Evolutionary conservation across 2,113 vertebrate species (phyloP).

Genomic region (Paramisgurnus dabryanus): DNA sequence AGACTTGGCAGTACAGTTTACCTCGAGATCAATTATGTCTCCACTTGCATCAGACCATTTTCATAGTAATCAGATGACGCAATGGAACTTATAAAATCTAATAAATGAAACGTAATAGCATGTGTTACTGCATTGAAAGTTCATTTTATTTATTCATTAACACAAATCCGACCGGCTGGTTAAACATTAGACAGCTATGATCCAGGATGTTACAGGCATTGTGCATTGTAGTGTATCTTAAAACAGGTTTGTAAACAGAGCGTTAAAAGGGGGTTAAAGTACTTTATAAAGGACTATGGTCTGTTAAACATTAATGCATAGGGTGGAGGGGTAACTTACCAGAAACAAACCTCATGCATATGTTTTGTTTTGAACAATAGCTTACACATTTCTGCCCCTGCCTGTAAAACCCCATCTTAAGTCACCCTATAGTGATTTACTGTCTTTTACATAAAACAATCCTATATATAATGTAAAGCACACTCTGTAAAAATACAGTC

Average conservation of each 20-base stretch:
- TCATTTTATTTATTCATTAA: constrained; percentile 16
- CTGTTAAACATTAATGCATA: constrained; percentile 53
- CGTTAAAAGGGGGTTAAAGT: constrained; percentile 47
- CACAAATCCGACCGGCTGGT: constrained; percentile 11
- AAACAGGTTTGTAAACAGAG: constrained; percentile 43
- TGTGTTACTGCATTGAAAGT: background rate
- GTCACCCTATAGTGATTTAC: no score
- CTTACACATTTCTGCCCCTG: background rate
- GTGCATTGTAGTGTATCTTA: constrained; percentile 2
- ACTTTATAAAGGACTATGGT: constrained; percentile 19
- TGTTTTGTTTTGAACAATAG: constrained; percentile 15
- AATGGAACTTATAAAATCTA: background rate
- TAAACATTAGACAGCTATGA: constrained; percentile 33
- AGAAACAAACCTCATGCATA: constrained; percentile 26
- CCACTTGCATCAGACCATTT: background rate
- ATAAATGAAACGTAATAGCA: background rate
- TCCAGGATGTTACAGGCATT: constrained; percentile 5
- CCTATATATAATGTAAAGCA: background rate
- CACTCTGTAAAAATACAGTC: background rate
- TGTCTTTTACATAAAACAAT: no score
- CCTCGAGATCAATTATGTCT: background rate
- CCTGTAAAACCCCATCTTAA: no score
- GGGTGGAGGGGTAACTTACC: constrained; percentile 11
- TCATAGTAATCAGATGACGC: constrained; percentile 9
- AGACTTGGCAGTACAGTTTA: no score